Percentiles rank a stretch among this genome's conserved stretches.
phyloP scores from a whole-genome alignment of 2,888 invertebrate genomes.

The Eristalis pertinax region DNA sequence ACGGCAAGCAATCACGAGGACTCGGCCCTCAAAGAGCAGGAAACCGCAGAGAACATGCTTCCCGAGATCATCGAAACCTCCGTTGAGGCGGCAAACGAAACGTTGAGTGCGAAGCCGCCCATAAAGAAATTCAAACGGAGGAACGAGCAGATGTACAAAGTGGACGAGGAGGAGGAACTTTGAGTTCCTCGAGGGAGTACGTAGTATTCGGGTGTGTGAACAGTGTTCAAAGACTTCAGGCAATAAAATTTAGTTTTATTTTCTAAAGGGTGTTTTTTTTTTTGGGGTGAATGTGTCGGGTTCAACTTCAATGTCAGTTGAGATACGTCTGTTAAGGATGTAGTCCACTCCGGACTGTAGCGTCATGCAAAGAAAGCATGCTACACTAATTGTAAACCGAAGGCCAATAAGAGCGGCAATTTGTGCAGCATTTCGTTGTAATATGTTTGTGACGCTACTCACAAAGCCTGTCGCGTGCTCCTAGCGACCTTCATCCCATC shows the following conservation, averaged over 20 bases:
- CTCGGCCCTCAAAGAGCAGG: constrained; percentile 44
- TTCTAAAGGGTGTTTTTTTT: background rate
- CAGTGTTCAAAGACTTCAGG: background rate
- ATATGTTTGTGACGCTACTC: no score
- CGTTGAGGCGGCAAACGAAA: background rate
- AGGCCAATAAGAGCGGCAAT: no score
- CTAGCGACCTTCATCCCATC: no score
- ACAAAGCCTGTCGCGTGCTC: no score
- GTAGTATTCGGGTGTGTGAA: background rate
- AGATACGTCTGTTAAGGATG: no score
- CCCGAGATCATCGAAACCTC: constrained; percentile 8
- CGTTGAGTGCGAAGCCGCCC: constrained; percentile 73
- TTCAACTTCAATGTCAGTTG: no score
- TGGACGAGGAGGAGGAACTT: constrained; percentile 73
- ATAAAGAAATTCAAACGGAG: constrained; percentile 80
- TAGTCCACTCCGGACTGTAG: no score
- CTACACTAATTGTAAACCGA: no score
- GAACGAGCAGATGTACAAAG: constrained; percentile 79
- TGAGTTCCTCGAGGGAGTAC: background rate
- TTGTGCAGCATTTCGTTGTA: no score
- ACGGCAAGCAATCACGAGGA: constrained; percentile 66
- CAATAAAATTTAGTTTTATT: background rate
- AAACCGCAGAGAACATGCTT: constrained; percentile 12
- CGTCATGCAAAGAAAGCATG: no score
- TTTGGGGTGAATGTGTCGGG: background rate